phyloP scores from a whole-genome alignment of 2,888 invertebrate species.

The Unio pictorum region DNA sequence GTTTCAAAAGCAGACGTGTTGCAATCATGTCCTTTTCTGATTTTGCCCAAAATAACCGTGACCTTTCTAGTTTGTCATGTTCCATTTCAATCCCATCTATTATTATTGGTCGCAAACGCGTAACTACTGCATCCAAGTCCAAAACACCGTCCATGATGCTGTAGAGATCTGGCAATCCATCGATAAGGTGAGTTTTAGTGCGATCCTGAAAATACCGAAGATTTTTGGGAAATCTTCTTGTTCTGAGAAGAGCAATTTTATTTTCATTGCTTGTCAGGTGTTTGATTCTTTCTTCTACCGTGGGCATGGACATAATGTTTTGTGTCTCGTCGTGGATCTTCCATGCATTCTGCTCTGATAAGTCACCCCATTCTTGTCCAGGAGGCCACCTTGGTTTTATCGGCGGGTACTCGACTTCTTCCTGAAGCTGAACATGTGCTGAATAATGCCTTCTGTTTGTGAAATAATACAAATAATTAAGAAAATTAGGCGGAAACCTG shows the following conservation, averaged over 20 bases:
- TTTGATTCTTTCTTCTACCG: constrained; percentile 46
- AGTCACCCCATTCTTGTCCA: constrained; percentile 55
- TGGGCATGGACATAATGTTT: constrained; percentile 30
- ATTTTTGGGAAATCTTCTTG: background rate
- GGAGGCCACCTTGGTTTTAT: constrained; percentile 63
- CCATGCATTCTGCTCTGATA: constrained; percentile 58
- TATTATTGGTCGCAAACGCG: too few species aligned
- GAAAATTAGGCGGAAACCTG: too few species aligned
- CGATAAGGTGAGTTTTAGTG: constrained; percentile 84
- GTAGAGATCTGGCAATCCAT: constrained; percentile 78
- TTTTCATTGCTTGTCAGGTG: constrained; percentile 28
- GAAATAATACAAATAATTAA: too few species aligned
- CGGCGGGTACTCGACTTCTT: constrained; percentile 54
- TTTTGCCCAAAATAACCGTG: too few species aligned
- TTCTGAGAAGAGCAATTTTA: background rate
- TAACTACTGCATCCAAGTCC: too few species aligned
- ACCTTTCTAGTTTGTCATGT: constrained; percentile 7
- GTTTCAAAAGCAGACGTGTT: constrained; percentile 16
- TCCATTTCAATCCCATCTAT: background rate
- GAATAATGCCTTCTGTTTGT: constrained; percentile 3
- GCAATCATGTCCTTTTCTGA: too few species aligned
- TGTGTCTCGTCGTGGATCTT: constrained; percentile 44
- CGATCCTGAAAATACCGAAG: constrained; percentile 79
- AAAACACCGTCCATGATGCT: constrained; percentile 53
- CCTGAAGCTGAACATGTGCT: background rate